phyloP scores from a whole-genome alignment of 2,113 vertebrate genomes.

The Prionailurus viverrinus region DNA sequence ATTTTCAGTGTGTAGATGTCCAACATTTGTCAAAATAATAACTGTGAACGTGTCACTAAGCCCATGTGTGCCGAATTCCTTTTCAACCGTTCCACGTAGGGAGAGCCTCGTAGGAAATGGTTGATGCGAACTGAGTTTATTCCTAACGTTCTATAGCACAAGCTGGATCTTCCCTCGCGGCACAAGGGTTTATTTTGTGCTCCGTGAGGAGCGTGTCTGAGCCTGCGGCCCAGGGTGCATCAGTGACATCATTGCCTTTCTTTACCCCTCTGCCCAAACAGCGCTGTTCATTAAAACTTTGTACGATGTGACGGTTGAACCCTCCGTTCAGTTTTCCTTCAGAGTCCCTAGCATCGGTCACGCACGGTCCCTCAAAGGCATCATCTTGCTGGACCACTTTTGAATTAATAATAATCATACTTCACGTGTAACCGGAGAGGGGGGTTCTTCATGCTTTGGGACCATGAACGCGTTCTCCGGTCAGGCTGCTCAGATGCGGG shows the following conservation, averaged over 20 bases:
- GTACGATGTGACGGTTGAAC: background rate
- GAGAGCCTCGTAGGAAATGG: background rate
- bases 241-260: background rate
- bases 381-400: background rate
- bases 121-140: background rate
- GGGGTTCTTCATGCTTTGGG: fast-evolving
- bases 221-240: background rate
- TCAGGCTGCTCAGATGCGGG: background rate
- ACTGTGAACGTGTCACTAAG: background rate
- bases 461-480: background rate
- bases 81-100: background rate
- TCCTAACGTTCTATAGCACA: background rate
- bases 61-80: background rate
- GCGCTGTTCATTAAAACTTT: conserved; percentile 19
- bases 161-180: fast-evolving
- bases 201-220: fast-evolving
- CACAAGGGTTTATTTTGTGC: background rate
- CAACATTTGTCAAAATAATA: background rate
- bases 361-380: background rate
- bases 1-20: too few species aligned
- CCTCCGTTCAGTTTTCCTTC: fast-evolving
- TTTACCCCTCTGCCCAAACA: too few species aligned
- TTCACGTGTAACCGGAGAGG: background rate
- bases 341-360: background rate
- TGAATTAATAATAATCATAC: background rate